A percentile compares a stretch with the other conserved stretches of the same genome.
phyloP scores from a whole-genome alignment of 2,797 vertebrate genomes.

The Antennarius maculatus region DNA sequence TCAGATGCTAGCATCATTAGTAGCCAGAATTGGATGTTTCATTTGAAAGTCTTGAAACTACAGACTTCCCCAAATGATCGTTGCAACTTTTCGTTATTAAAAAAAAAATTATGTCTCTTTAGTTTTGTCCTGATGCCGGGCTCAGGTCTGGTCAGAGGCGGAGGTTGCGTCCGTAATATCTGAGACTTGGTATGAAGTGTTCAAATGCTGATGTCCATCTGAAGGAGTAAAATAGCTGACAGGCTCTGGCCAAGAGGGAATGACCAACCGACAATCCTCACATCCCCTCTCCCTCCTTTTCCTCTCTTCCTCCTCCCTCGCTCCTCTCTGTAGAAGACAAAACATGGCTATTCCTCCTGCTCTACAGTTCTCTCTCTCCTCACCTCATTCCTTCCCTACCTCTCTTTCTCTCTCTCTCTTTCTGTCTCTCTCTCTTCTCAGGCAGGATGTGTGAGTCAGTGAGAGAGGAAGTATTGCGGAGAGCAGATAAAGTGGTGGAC shows the following conservation, averaged over 20 bases:
- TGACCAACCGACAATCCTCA: constrained; percentile 53
- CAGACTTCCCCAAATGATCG: background rate
- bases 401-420: constrained; percentile 39
- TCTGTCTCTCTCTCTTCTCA: constrained; percentile 34
- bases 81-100: background rate
- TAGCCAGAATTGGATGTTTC: background rate
- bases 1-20: constrained; percentile 33
- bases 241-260: constrained; percentile 60
- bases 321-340: constrained; percentile 66
- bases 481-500: constrained; percentile 89
- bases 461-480: constrained; percentile 87
- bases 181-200: constrained; percentile 12
- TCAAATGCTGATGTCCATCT: constrained; percentile 52
- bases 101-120: background rate
- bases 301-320: constrained; percentile 58
- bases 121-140: background rate
- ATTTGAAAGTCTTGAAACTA: background rate
- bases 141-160: constrained; percentile 4
- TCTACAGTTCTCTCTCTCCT: constrained; percentile 37
- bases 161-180: background rate
- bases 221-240: constrained; percentile 55
- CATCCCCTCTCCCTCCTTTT: constrained; percentile 57
- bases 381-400: constrained; percentile 6
- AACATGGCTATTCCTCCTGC: constrained; percentile 67
- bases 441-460: constrained; percentile 78